Conservation (phyloP, 2,888 invertebrate species). For the Psylliodes chrysocephalus region DNA sequence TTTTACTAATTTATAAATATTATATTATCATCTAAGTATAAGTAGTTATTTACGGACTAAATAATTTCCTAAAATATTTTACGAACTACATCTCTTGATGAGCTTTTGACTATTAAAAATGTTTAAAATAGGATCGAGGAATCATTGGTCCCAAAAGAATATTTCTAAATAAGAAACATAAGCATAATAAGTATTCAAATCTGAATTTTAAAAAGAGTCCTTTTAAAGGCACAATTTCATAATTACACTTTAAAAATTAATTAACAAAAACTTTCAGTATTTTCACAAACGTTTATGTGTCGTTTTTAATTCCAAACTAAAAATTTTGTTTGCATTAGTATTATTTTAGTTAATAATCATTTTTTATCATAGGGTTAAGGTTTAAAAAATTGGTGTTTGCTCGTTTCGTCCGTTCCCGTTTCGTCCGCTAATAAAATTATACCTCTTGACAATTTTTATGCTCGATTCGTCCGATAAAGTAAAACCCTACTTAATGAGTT, state of each 20-base stretch:
- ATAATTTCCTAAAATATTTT: constrained; percentile 24
- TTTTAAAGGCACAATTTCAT: constrained; percentile 59
- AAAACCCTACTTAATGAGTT: too few species aligned
- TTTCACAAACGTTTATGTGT: constrained; percentile 17
- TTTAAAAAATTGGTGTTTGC: too few species aligned
- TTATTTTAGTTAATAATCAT: too few species aligned
- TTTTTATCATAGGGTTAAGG: too few species aligned
- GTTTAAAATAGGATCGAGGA: constrained; percentile 40
- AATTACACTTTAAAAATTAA: constrained; percentile 44
- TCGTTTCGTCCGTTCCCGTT: too few species aligned
- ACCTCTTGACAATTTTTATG: too few species aligned
- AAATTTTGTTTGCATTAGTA: too few species aligned
- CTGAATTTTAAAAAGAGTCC: constrained; percentile 50
- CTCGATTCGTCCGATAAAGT: too few species aligned
- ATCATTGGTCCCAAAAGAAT: constrained; percentile 59
- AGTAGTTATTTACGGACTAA: constrained; percentile 21
- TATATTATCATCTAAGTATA: constrained; percentile 31
- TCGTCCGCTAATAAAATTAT: too few species aligned
- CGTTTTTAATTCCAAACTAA: too few species aligned
- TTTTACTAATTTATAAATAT: constrained; percentile 30
- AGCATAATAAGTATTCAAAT: constrained; percentile 35
- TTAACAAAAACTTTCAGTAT: background rate
- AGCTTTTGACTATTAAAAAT: constrained; percentile 22
- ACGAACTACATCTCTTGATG: constrained; percentile 23
- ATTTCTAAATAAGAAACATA: constrained; percentile 50